phyloP scores from a whole-genome alignment of 2,113 vertebrate species.

The Upupa epops region DNA sequence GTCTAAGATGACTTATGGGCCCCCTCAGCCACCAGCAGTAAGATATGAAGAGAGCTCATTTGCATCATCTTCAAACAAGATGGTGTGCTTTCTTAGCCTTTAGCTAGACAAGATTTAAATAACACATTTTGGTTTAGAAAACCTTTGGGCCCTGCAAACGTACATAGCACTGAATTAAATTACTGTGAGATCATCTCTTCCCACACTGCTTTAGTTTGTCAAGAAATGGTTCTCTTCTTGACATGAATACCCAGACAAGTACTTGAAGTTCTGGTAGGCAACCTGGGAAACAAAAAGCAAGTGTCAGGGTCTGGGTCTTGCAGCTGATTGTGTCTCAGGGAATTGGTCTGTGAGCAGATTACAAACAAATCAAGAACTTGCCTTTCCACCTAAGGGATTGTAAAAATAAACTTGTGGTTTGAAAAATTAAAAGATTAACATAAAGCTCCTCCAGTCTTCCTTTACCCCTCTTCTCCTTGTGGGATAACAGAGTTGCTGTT shows the following conservation, averaged over 20 bases:
- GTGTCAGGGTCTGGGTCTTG: background rate
- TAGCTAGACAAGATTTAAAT: background rate
- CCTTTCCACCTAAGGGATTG: background rate
- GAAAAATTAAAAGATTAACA: background rate
- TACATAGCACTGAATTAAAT: background rate
- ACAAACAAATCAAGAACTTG: background rate
- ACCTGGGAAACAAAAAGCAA: background rate
- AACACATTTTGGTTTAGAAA: background rate
- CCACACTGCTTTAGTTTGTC: background rate
- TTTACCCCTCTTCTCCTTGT: background rate
- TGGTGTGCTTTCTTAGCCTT: background rate
- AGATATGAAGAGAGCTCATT: background rate
- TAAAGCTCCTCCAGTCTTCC: background rate
- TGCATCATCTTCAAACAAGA: background rate
- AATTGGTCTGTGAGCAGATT: background rate
- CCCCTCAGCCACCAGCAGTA: background rate
- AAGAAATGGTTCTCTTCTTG: background rate
- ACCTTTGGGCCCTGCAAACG: background rate
- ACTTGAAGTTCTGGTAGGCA: background rate
- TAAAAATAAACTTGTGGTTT: background rate
- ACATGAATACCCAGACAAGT: background rate
- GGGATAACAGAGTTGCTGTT: background rate
- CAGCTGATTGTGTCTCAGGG: background rate
- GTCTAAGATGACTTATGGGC: background rate
- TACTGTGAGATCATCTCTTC: background rate